Conservation (phyloP, 92 coral and sea anemone genomes). For the Ricordea florida region DNA sequence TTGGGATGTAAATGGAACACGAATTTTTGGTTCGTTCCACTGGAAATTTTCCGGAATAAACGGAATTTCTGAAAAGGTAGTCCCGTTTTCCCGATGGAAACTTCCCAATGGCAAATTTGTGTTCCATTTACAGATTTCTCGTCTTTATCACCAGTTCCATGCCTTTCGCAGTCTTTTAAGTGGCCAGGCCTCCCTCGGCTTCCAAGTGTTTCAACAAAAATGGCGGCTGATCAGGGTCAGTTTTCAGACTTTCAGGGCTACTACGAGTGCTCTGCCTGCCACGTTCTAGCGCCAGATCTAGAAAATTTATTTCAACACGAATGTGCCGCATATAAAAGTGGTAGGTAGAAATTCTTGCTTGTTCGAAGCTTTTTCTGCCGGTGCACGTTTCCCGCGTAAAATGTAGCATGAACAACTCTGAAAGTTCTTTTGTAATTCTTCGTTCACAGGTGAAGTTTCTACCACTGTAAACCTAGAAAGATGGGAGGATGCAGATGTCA, state of each 20-base stretch:
- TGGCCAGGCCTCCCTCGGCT: conserved; percentile 40
- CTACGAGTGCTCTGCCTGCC: background rate
- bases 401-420: background rate
- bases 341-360: conserved; percentile 7
- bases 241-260: background rate
- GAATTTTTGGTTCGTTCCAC: too few relatives aligned
- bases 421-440: too few relatives aligned
- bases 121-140: conserved; percentile 40
- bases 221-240: background rate
- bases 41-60: conserved; percentile 33
- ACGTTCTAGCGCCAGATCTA: background rate
- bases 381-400: conserved; percentile 3
- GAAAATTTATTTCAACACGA: background rate
- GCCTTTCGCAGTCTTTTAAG: conserved; percentile 34
- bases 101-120: conserved; percentile 42
- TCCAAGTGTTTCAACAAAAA: background rate
- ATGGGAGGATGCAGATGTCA: conserved; percentile 29
- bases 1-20: conserved; percentile 17
- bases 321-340: background rate
- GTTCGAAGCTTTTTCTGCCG: conserved; percentile 3
- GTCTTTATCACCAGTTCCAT: conserved; percentile 38
- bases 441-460: too few relatives aligned
- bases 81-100: conserved; percentile 30
- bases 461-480: background rate
- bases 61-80: conserved; percentile 32